Evolutionary conservation across 1,140 invertebrate genomes (phyloP).

Genomic region (Drosophila lacteicornis): DNA sequence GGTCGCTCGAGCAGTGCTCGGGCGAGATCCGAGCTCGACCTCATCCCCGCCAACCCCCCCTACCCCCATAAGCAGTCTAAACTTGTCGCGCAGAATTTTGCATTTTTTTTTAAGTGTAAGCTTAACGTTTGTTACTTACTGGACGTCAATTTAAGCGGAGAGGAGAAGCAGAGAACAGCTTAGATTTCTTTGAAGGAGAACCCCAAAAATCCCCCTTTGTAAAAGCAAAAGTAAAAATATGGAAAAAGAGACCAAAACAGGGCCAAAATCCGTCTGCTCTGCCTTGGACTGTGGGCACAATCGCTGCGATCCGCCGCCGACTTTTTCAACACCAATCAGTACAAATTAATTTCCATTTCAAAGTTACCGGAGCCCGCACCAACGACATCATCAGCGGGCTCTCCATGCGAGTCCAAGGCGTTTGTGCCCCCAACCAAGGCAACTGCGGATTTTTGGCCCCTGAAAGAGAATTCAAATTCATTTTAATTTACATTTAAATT

Average conservation of each 20-base stretch:
- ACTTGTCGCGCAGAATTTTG: constrained; percentile 80
- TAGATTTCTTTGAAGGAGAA: constrained; percentile 50
- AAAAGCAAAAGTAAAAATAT: constrained; percentile 25
- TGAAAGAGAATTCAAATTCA: constrained; percentile 36
- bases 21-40: constrained; percentile 4
- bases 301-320: constrained; percentile 19
- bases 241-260: constrained; percentile 55
- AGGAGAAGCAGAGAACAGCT: constrained; percentile 25
- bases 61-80: constrained; percentile 30
- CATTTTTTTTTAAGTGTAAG: constrained; percentile 78
- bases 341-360: constrained; percentile 81
- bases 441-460: constrained; percentile 12
- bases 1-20: constrained; percentile 67
- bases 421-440: constrained; percentile 40
- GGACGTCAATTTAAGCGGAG: constrained; percentile 64
- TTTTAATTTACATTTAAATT: constrained; percentile 52
- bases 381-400: constrained; percentile 28
- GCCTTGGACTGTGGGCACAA: constrained; percentile 45
- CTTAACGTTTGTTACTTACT: constrained; percentile 70
- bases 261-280: constrained; percentile 22
- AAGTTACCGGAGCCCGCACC: constrained; percentile 51
- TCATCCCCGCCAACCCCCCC: constrained; percentile 33
- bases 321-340: constrained; percentile 73
- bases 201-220: constrained; percentile 14
- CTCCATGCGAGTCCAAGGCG: constrained; percentile 30